A percentile compares a stretch with the other conserved stretches of the same genome.
Evolutionary conservation across 2,113 vertebrate species (phyloP).

Genomic region (Rostratula benghalensis): DNA sequence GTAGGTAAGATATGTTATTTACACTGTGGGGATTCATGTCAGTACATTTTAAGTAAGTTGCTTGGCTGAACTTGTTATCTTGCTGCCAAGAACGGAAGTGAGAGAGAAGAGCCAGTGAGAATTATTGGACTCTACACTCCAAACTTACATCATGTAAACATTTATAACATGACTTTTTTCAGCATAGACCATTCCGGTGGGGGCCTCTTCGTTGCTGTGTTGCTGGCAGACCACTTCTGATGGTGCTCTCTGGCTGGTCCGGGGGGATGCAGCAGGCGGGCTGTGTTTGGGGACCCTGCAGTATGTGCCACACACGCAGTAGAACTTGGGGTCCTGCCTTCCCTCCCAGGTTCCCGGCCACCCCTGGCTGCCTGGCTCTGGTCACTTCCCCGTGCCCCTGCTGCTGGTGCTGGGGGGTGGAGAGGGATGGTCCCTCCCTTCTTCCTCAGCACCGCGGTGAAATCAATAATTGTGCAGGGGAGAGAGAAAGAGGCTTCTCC

Average conservation of each 20-base stretch:
- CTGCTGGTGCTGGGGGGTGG: background rate
- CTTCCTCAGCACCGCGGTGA: conserved; percentile 21
- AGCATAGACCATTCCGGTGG: background rate
- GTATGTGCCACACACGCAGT: background rate
- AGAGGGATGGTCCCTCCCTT: background rate
- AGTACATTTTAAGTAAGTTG: conserved; percentile 59
- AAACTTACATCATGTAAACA: conserved; percentile 64
- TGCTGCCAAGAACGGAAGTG: conserved; percentile 68
- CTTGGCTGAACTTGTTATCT: conserved; percentile 66
- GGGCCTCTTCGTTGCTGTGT: conserved; percentile 32
- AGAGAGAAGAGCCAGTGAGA: conserved; percentile 53
- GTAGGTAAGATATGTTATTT: conserved; percentile 62
- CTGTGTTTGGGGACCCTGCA: background rate
- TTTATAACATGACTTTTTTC: conserved; percentile 50
- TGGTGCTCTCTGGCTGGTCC: background rate
- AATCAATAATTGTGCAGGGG: background rate
- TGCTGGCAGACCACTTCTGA: conserved; percentile 5
- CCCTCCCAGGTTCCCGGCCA: background rate
- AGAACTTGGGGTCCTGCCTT: background rate
- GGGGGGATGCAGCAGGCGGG: background rate
- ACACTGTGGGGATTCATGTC: conserved; percentile 41
- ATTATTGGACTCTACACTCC: conserved; percentile 38
- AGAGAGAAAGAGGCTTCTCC: background rate
- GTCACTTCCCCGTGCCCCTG: conserved; percentile 24
- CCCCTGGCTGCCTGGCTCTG: conserved; percentile 7